Base-by-base conservation (phyloP, 1,140 invertebrate genomes). In the Forficula auricularia region DNA sequence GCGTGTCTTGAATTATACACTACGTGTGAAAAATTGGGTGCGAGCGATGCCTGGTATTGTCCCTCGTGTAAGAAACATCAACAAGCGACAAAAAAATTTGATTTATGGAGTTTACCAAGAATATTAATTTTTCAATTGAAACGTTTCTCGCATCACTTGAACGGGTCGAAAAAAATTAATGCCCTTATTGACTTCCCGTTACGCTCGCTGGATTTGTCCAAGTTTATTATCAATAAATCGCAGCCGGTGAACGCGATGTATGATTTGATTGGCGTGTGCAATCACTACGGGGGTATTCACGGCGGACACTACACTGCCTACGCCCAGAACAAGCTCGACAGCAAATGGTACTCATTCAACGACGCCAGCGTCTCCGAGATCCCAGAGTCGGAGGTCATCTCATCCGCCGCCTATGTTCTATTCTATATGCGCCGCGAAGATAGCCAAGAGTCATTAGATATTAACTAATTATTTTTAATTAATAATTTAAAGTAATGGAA, bases 301-400 rank as follows among this genome's bases (percentile, higher is more conserved):
- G 66, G 64, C 3, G 70, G 70, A 9, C 70, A 72, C 52, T 72
- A 72, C 50, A 73, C 69, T 13, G 68, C 68, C 1, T 68, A 60
- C 54, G 65, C 57, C 9, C 66, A 66, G 51, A 71, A 72, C 52
- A 57, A 60, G 34, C 50, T 56, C 20, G 57, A 60, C 43, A 44
- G 54, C 12, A 48, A 57, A n/a, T 76, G 71, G 73, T 67, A 68
- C 52, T 62, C 66, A 42, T 76, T 73, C 60, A 71, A 76, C 57
- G 73, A 76, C 50, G 65, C 63, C 12, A 61, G 52, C 48, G 71
- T 71, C 3, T 46, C 46, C 9, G 15, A 30, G 9, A 42, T 48
- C 6, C 30, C 19, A 13, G 54, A 61, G 45, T 51, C 54, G 14
- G 38, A 44, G 35, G 52, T 59, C 38, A 50, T 59, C n/a, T 32